Base-by-base conservation (phyloP, 2,113 vertebrate genomes). In the Lanius collurio region DNA sequence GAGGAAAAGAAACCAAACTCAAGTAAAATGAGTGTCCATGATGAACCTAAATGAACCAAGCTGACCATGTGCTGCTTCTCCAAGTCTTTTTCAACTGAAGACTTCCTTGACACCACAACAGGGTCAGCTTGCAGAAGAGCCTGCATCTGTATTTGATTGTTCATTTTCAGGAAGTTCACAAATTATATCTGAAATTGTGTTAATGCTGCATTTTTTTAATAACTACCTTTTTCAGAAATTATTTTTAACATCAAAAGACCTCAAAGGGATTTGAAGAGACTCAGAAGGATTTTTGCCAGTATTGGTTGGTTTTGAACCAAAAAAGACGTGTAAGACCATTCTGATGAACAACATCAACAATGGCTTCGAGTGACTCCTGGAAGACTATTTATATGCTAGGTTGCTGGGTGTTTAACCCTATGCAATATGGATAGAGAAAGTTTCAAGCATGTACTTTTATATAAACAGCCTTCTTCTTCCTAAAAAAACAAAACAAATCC, bases 401-500 rank as follows among this genome's bases (percentile, higher is more conserved):
- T 26, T 78, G 60, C 33, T 42, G 27, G 4, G 27, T 26, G 53
- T 67, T 83, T 59, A 70, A 83, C 28, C 18, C 39, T 8, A 33
- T 30, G 22, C 16, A 33, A 64, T n/a, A 76, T 0, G 1, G 28
- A 56, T 37, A 90, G 1, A 44, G 47, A 52, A 70, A 86, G 33
- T 41, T 70, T 20, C 16, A 70, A 47, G 2, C 20, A 27, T n/a
- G 2, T n/a, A 63, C 49, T 64, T 83, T 56, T 30, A 70, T 11
- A 75, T 15, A 56, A 85, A 53, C 11, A 91, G 35, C 4, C 4
- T 22, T 44, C 18, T 52, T 67, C 24, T 60, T 9, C 15, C 62
- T 49, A 56, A n/a, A 76, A 18, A 19, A 37, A 0, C 19, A 39
- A 35, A 65, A 33, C 9, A 24, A n/a, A 68, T 10, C 11, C 0